Evolutionary conservation across 2,797 vertebrate species (phyloP), one percentile per base, ranked within the genome.

Genomic region (Danio aesculapii): DNA sequence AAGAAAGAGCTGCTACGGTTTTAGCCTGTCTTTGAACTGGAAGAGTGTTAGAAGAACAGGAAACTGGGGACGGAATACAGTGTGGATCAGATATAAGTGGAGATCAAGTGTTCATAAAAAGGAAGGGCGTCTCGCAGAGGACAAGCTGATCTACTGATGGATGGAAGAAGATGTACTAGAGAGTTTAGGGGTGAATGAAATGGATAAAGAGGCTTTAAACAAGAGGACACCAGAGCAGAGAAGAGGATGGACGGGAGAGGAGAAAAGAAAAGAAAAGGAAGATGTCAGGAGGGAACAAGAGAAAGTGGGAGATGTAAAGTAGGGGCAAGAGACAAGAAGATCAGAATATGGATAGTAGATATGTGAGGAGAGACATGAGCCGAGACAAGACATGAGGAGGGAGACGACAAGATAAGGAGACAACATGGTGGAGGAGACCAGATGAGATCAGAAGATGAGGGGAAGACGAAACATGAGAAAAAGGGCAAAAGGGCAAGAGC

Each of bases 371-470:
- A 44, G 17, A 78, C 59, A 64, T 69, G 80, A 47, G 70, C 16
- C 13, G 77, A 82, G 81, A 83, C 85, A 84, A 82, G 81, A 86
- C 83, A 83, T 67, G 68, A 86, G 85, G 77, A 84, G 73, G 85
- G 46, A 49, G 58, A 3, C 50, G 58, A 52, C 6, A 21, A 75
- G 44, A 63, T 6, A 16, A 5, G 10, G 30, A n/a, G 19, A 75
- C 43, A 75, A 11, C 74, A 53, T 75, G 70, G 64, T 59, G 82
- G 84, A 90, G 81, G 83, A 85, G 86, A 89, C 81, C 68, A 75
- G n/a, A 8, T 86, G 89, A 92, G 90, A 92, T 90, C 88, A 90
- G 85, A 80, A 57, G 81, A 86, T 73, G 78, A 58, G 84, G 82
- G 79, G 61, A 67, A 73, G 58, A 72, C 77, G 75, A 90, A 85